Percentiles rank a stretch among this genome's conserved stretches.
These are phyloP conservation scores for Lepidonotus clava DNA, from an alignment of 2,888 invertebrate species.

Conservation along the genomic window DNA sequence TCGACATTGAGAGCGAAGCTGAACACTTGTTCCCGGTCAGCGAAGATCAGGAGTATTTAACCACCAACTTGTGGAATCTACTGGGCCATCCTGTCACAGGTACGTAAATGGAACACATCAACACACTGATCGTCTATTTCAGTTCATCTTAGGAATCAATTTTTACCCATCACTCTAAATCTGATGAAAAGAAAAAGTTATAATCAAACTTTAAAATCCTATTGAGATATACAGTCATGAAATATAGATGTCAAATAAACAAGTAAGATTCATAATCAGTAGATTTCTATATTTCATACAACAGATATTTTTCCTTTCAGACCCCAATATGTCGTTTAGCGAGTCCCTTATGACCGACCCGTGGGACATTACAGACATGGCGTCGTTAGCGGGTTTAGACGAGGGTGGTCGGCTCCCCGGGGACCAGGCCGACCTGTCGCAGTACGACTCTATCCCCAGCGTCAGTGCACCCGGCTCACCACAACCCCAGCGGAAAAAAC, in stretches of 20 bases:
- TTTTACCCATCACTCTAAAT: too few relatives aligned
- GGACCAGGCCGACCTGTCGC: slow-evolving; percentile 9
- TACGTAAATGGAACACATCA: too few relatives aligned
- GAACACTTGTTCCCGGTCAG: slow-evolving; percentile 47
- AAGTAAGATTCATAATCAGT: too few relatives aligned
- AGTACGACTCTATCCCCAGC: slow-evolving; percentile 29
- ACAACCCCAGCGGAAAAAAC: slow-evolving; percentile 26
- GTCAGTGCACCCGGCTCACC: slow-evolving; percentile 27
- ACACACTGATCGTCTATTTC: too few relatives aligned
- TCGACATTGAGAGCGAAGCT: slow-evolving; percentile 56
- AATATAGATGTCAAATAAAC: too few relatives aligned
- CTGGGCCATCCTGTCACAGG: too few relatives aligned
- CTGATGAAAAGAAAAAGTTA: too few relatives aligned
- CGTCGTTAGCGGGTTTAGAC: background rate
- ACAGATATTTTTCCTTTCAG: background rate
- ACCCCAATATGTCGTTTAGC: background rate
- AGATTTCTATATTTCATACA: too few relatives aligned
- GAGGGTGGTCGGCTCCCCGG: background rate
- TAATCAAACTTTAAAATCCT: too few relatives aligned
- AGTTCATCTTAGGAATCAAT: too few relatives aligned
- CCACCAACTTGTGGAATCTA: slow-evolving; percentile 45
- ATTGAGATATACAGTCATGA: too few relatives aligned
- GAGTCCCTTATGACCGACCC: slow-evolving; percentile 3
- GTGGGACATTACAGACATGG: slow-evolving; percentile 11
- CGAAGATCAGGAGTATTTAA: slow-evolving; percentile 54